Evolutionary conservation across 2,113 vertebrate species (phyloP).

Genomic region (Eleginops maclovinus): DNA sequence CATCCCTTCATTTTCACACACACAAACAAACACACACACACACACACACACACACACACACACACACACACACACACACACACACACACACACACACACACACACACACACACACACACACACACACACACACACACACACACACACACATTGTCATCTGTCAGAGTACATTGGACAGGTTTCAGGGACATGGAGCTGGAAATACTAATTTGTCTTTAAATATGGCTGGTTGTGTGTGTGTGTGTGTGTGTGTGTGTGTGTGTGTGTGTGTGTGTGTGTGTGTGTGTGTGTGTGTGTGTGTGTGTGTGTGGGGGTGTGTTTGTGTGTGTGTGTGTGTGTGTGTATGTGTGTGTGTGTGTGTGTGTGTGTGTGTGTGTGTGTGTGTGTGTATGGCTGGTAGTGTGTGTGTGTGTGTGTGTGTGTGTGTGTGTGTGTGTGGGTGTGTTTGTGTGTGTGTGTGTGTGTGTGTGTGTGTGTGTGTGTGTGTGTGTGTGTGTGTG

Average conservation of each 20-base stretch:
- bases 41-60: conserved; percentile 23
- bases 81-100: conserved; percentile 31
- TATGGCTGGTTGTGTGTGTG: not conserved
- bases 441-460: not conserved
- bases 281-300: not conserved
- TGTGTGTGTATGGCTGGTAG: not conserved
- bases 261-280: not conserved
- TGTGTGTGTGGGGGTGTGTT: no score
- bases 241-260: not conserved
- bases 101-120: conserved; percentile 16
- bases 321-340: not conserved
- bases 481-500: conserved; percentile 8
- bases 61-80: conserved; percentile 25
- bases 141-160: conserved; percentile 38
- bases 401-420: not conserved
- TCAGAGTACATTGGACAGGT: conserved; percentile 24
- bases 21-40: conserved; percentile 26
- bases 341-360: not conserved
- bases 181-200: conserved; percentile 26
- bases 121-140: no score
- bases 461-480: not conserved
- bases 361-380: not conserved
- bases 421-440: not conserved
- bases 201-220: conserved; percentile 6
- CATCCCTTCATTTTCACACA: conserved; percentile 7